Base-by-base conservation (phyloP, 2,113 vertebrate genomes). In the Cyprinodon brontotheroides region DNA sequence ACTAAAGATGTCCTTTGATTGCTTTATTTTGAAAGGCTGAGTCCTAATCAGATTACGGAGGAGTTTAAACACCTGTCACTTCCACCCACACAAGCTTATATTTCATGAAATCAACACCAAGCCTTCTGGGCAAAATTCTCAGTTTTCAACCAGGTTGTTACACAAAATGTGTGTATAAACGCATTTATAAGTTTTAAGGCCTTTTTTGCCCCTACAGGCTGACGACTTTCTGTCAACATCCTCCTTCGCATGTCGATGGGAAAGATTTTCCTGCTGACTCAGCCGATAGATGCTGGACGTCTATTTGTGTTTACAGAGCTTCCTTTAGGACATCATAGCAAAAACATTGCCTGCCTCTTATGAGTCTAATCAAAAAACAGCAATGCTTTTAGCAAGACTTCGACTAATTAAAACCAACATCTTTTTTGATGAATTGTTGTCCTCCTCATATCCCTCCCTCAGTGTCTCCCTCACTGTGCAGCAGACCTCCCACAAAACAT, bases 401-500 rank as follows among this genome's bases (percentile, higher is more conserved):
- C 63, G 67, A 78, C 79, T 91, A 91, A 91, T 87, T 82, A 40
- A 88, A 90, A 66, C 75, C 85, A 87, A 88, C 22, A 69, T 65
- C 68, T 72, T 69, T 79, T 79, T 64, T 81, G 82, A 88, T 83
- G 76, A 84, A 83, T 84, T 76, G 82, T 80, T 90, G 88, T 90
- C 80, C 85, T 87, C 72, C 48, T 66, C 50, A 10, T 79, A 65
- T 83, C 45, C 77, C 80, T 92, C 86, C 88, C 88, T 39, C 20
- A 77, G 88, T 66, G 78, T 82, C 75, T 82, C 75, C 71, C 77
- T 74, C 70, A 65, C 66, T 70, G 68, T 17, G 68, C 74, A 63
- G 41, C 20, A 87, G 89, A 91, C 87, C 87, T 91, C 89, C 85
- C 91, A 90, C 88, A 68, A 53, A 83, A 83, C 70, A 41, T 64